Percentiles rank a stretch among this genome's conserved stretches.
Evolutionary conservation across 2,113 vertebrate species (phyloP).

Genomic region (Hyperoodon ampullatus): DNA sequence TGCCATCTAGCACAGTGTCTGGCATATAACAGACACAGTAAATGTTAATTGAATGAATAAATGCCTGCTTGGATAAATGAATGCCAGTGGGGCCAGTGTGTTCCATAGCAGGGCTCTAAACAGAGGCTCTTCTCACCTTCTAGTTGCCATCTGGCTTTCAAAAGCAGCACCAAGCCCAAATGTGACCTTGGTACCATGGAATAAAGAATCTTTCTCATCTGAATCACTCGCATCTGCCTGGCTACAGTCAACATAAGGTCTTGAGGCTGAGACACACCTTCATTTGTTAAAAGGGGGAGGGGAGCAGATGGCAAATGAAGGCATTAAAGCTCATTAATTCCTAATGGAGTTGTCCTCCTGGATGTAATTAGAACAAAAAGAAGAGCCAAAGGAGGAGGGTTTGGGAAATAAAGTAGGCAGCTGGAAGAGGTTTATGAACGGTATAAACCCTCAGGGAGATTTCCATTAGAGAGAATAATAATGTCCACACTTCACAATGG

Average conservation of each 20-base stretch:
- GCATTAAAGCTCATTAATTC: conserved; percentile 78
- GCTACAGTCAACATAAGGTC: too few species aligned
- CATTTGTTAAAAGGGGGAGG: conserved; percentile 61
- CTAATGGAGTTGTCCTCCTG: conserved; percentile 76
- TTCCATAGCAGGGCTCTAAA: too few species aligned
- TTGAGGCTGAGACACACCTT: conserved; percentile 59
- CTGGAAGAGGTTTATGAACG: conserved; percentile 69
- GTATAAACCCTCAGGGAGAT: conserved; percentile 77
- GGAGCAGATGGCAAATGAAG: conserved; percentile 80
- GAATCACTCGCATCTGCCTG: too few species aligned
- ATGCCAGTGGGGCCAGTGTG: too few species aligned
- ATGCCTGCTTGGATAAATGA: too few species aligned
- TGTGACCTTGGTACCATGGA: conserved; percentile 61
- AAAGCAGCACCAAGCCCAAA: conserved; percentile 47
- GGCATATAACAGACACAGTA: background rate
- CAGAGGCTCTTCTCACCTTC: too few species aligned
- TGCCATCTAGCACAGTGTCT: background rate
- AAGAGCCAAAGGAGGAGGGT: conserved; percentile 65
- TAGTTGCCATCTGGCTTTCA: conserved; percentile 48
- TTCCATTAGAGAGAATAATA: conserved; percentile 59
- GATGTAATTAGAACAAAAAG: conserved; percentile 77
- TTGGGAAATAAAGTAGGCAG: conserved; percentile 66
- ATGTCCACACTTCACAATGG: conserved; percentile 14
- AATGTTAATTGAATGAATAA: background rate
- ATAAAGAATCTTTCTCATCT: too few species aligned